Evolutionary conservation across 2,797 vertebrate genomes (phyloP).

Genomic region (Danio kyathit): DNA sequence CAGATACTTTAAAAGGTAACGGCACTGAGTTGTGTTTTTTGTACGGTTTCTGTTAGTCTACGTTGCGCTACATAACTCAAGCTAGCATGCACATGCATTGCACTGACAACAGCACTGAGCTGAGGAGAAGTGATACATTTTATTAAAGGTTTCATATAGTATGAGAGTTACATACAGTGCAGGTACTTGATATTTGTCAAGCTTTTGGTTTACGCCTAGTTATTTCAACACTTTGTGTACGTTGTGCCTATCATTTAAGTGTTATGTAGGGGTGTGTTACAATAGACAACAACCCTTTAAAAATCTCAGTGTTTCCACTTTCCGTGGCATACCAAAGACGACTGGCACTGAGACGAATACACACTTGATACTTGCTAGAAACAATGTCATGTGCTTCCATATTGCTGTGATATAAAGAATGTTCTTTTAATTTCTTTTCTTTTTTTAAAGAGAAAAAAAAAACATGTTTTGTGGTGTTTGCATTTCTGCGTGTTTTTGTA

Average conservation of each 20-base stretch:
- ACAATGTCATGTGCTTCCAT: slow-evolving; percentile 74
- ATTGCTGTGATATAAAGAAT: slow-evolving; percentile 80
- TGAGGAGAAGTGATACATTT: slow-evolving; percentile 59
- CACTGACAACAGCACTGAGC: slow-evolving; percentile 78
- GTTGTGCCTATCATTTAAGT: slow-evolving; percentile 33
- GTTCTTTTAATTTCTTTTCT: slow-evolving; percentile 67
- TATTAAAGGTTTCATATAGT: slow-evolving; percentile 64
- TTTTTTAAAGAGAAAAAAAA: slow-evolving; percentile 58
- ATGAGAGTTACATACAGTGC: slow-evolving; percentile 48
- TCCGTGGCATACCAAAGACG: slow-evolving; percentile 82
- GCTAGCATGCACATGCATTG: slow-evolving; percentile 74
- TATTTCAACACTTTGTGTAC: slow-evolving; percentile 46
- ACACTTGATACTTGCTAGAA: slow-evolving; percentile 68
- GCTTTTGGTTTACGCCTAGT: slow-evolving; percentile 30
- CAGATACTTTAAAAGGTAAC: slow-evolving; percentile 38
- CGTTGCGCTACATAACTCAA: slow-evolving; percentile 57
- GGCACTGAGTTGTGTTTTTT: slow-evolving; percentile 47
- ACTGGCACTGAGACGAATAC: slow-evolving; percentile 71
- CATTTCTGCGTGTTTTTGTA: slow-evolving; percentile 73
- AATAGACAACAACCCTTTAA: background rate
- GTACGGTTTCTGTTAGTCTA: slow-evolving; percentile 48
- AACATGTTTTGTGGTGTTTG: slow-evolving; percentile 75
- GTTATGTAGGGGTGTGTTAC: slow-evolving; percentile 29
- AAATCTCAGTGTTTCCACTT: slow-evolving; percentile 53
- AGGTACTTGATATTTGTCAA: slow-evolving; percentile 42